These are phyloP conservation scores for Tauraco hartlaubi DNA, from an alignment of 2,797 vertebrate species.

Conservation along the genomic window DNA sequence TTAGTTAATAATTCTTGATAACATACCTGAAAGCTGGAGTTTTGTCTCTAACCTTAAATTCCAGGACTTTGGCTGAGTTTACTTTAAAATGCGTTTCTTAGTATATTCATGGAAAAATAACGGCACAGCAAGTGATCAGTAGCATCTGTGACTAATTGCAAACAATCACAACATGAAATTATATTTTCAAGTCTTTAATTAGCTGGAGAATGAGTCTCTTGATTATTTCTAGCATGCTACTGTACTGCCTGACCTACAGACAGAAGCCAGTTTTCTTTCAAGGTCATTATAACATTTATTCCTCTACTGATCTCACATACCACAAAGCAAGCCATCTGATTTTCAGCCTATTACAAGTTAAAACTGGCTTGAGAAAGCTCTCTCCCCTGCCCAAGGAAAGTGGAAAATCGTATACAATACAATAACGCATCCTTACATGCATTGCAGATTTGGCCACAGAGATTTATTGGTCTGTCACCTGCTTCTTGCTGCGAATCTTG, in stretches of 20 bases:
- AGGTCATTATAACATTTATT: neutral
- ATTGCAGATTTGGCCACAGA: neutral
- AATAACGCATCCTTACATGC: neutral
- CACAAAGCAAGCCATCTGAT: neutral
- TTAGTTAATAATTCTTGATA: neutral
- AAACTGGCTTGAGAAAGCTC: neutral
- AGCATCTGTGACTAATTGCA: slow-evolving; percentile 54
- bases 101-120: slow-evolving; percentile 14
- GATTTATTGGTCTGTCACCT: neutral
- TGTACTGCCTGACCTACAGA: neutral
- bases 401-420: neutral
- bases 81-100: slow-evolving; percentile 29
- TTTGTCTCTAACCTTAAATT: neutral
- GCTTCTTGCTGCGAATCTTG: neutral
- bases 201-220: slow-evolving; percentile 42
- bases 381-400: neutral
- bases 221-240: slow-evolving; percentile 16
- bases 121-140: slow-evolving; percentile 24
- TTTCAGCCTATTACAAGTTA: neutral
- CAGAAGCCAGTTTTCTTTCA: neutral
- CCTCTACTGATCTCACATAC: neutral
- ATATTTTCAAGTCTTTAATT: slow-evolving; percentile 56
- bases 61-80: neutral
- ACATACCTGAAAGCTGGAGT: neutral
- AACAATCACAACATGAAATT: slow-evolving; percentile 66